Conservation (phyloP, 2,888 invertebrate species). For the Schrankia costaestrigalis region DNA sequence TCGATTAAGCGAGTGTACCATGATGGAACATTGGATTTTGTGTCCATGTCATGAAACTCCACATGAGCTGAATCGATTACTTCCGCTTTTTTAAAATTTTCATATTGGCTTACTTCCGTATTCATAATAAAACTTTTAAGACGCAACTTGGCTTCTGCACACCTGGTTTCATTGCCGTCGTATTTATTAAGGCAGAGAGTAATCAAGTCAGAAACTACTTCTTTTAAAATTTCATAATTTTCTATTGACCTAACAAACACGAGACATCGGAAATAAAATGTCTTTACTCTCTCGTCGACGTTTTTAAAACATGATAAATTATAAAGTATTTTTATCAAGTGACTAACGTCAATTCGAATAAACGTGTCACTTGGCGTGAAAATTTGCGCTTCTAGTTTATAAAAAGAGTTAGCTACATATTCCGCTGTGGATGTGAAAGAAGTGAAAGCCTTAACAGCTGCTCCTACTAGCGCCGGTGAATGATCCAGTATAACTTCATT, state of each 20-base stretch:
- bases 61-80: constrained; percentile 1
- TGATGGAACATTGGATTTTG: constrained; percentile 4
- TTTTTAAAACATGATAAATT: constrained; percentile 1
- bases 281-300: background rate
- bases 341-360: constrained; percentile 1
- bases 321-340: constrained; percentile 1
- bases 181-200: constrained; percentile 1
- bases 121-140: background rate
- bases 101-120: background rate
- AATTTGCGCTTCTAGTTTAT: background rate
- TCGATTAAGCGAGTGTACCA: constrained; percentile 4
- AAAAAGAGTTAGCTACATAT: background rate
- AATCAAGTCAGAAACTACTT: background rate
- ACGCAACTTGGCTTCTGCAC: background rate
- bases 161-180: background rate
- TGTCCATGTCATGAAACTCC: constrained; percentile 1
- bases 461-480: background rate
- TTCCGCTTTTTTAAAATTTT: background rate
- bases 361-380: background rate
- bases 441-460: background rate
- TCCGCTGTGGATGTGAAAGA: too few relatives aligned
- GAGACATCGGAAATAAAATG: background rate
- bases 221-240: background rate
- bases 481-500: constrained; percentile 2
- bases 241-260: background rate